Evolutionary conservation across 2,888 invertebrate genomes (phyloP), one percentile per base, ranked within the genome.

Genomic region (Aspidapion aeneum): DNA sequence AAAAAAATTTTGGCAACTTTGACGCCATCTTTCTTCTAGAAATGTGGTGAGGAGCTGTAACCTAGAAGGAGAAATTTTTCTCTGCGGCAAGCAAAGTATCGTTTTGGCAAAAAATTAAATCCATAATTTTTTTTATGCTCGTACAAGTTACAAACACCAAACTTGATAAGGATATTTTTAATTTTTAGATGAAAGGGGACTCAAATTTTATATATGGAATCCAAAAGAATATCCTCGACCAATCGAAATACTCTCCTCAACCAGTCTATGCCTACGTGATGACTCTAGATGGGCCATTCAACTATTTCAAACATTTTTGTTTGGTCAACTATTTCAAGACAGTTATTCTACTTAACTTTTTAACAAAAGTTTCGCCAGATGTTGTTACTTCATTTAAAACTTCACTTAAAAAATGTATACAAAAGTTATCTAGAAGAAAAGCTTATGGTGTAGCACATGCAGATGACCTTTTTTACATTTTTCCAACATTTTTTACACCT

Each of bases 151-250:
- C n/a, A n/a, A n/a, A n/a, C n/a, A n/a, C n/a, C n/a, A n/a, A n/a
- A n/a, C n/a, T n/a, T n/a, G n/a, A n/a, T n/a, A n/a, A n/a, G n/a
- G n/a, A n/a, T n/a, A 35, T 35, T 21, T 59, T 61, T 61, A 66
- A 65, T 22, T 77, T 76, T 54, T 68, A 79, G 79, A 62, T 79
- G 18, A 74, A 75, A 63, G 72, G 75, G 3, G 79, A 79, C 61
- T 70, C 70, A 9, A 72, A 74, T 35, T 79, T 79, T 59, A 65
- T 74, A 12, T 66, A 75, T 55, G 72, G 73, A n/a, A 73, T 78
- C 50, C 72, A 74, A 55, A 72, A 64, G 63, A 56, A 69, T 17
- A 62, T 70, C 3, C 61, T 64, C 18, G 61, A 69, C 1, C 72
- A 72, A 22, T 68, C 66, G 59, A 61, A 66, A 52, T 68, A 73